Evolutionary conservation across 2,888 invertebrate species (phyloP), one percentile per base, ranked within the genome.

Genomic region (Gymnoscelis rufifasciata): DNA sequence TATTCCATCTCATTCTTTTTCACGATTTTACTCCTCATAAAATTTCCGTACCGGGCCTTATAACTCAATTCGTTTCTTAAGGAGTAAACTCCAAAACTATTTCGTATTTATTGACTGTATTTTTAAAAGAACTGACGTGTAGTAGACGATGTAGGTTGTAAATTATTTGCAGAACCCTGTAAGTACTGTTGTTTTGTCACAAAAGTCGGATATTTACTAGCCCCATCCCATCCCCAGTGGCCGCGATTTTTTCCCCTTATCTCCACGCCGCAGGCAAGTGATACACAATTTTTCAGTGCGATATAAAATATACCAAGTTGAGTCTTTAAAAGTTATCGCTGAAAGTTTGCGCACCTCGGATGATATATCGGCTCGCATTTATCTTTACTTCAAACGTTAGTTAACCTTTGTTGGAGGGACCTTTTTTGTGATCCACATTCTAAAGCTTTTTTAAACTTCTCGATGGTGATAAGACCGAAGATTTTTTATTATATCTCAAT

Each of bases 291-390:
- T 88, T 87, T 87, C 83, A 86, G 74, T 66, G 68, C 75, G 83
- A 84, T 83, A 84, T 84, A 79, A 67, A 52, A 68, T 65, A 66
- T 62, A 68, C 66, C 69, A 74, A 83, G 72, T 80, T 74, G 77
- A 86, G 84, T 88, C 83, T 84, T 87, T 87, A 86, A 87, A 88
- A 87, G 83, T 88, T 83, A 87, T 86, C 86, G 73, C 65, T 66
- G 68, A 74, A 61, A 81, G 78, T 83, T 82, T 63, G 82, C 78
- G 71, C 78, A 83, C 83, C 82, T 78, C 72, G 68, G 54, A 80
- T 87, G 86, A 84, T 82, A 76, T 81, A 84, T 83, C 81, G 78
- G 68, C 43, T 55, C 48, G 68, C 84, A 86, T 86, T 84, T 77
- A 80, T 84, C 86, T 84, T 81, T 66, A 52, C 58, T 64, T 73